Evolutionary conservation across 1,140 invertebrate species (phyloP).

Genomic region (Drosophila kohkoa): DNA sequence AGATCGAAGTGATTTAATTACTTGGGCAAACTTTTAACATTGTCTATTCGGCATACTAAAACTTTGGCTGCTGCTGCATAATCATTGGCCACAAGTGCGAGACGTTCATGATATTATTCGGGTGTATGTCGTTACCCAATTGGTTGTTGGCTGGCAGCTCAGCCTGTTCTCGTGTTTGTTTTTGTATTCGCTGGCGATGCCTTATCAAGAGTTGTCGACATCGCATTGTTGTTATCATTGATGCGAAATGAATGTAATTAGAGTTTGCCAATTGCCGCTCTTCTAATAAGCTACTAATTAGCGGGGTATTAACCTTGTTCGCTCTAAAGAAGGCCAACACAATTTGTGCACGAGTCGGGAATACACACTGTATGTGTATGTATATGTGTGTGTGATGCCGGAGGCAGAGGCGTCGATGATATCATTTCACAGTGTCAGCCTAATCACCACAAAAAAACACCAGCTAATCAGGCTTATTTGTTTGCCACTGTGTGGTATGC

Average conservation of each 20-base stretch:
- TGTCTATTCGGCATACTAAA: constrained; percentile 79
- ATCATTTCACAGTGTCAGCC: constrained; percentile 48
- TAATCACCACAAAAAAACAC: constrained; percentile 42
- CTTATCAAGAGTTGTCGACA: constrained; percentile 44
- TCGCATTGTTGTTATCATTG: constrained; percentile 64
- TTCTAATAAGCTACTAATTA: constrained; percentile 75
- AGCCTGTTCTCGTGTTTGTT: constrained; percentile 20
- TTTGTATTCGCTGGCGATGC: constrained; percentile 15
- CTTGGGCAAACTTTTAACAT: constrained; percentile 81
- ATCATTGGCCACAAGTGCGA: constrained; percentile 60
- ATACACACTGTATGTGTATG: neutral
- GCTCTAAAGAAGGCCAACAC: constrained; percentile 28
- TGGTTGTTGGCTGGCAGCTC: neutral
- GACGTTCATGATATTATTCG: constrained; percentile 38
- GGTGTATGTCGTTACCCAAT: constrained; percentile 25
- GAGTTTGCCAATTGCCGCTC: constrained; percentile 65
- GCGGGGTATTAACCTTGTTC: constrained; percentile 41
- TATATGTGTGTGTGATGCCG: neutral
- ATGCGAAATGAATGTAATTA: constrained; percentile 79
- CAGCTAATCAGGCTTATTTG: constrained; percentile 80
- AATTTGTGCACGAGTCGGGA: neutral
- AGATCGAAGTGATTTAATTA: constrained; percentile 84
- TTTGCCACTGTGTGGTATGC: constrained; percentile 23
- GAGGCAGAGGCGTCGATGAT: constrained; percentile 48
- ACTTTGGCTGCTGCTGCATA: constrained; percentile 55